Evolutionary conservation across 2,797 vertebrate species (phyloP).

Genomic region (Zalophus californianus): DNA sequence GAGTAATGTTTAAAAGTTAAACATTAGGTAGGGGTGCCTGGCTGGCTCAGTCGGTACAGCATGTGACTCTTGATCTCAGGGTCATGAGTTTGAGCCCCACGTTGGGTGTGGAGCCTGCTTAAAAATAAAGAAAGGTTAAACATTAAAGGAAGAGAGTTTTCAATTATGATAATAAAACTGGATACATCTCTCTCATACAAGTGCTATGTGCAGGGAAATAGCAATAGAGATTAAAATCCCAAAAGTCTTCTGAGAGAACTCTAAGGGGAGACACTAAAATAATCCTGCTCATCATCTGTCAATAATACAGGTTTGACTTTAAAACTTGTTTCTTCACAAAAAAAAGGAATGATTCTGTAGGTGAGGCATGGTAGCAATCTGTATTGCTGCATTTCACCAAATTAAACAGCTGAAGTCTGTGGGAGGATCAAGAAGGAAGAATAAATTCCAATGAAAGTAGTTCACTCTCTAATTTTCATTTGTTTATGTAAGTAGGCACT

Average conservation of each 20-base stretch:
- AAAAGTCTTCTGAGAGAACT: constrained; percentile 57
- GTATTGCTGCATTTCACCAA: constrained; percentile 50
- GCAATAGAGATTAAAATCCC: constrained; percentile 54
- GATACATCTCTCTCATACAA: not conserved
- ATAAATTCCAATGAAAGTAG: constrained; percentile 72
- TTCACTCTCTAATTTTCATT: constrained; percentile 75
- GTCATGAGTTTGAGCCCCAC: not conserved
- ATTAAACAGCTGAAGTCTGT: constrained; percentile 56
- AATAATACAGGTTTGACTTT: constrained; percentile 43
- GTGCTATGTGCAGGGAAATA: constrained; percentile 8
- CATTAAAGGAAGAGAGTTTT: constrained; percentile 55
- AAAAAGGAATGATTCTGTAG: constrained; percentile 69
- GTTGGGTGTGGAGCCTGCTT: not conserved
- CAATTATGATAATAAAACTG: constrained; percentile 55
- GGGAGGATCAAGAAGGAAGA: constrained; percentile 33
- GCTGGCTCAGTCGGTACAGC: not conserved
- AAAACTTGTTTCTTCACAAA: constrained; percentile 59
- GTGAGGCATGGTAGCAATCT: constrained; percentile 24
- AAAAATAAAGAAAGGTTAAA: constrained; percentile 18
- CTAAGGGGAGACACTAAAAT: constrained; percentile 44
- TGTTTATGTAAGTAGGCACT: constrained; percentile 67
- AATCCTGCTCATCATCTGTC: constrained; percentile 52
- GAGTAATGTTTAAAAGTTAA: constrained; percentile 41
- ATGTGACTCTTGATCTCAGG: not conserved
- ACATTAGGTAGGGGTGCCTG: constrained; percentile 1